These are phyloP conservation scores for Antheraea pernyi DNA, from an alignment of 1,140 invertebrate species.

Conservation along the genomic window DNA sequence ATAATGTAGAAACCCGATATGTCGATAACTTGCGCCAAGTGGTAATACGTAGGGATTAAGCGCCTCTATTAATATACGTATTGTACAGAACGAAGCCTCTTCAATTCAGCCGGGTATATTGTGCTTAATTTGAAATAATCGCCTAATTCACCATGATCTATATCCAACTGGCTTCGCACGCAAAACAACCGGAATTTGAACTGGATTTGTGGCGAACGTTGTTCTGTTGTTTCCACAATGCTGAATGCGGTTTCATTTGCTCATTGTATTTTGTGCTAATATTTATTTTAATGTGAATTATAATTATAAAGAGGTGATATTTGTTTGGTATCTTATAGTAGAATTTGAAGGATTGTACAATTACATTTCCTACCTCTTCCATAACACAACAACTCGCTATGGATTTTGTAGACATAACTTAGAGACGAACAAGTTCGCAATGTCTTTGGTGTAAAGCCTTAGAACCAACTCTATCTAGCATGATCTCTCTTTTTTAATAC, in stretches of 20 bases:
- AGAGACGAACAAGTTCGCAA: no score
- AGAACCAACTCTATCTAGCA: no score
- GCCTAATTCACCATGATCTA: slow-evolving; percentile 27
- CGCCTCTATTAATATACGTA: slow-evolving; percentile 42
- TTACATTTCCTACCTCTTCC: no score
- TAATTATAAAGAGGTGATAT: no score
- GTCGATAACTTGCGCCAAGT: slow-evolving; percentile 8
- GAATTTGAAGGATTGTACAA: no score
- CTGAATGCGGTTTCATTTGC: background rate
- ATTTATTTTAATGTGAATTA: no score
- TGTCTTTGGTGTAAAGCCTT: no score
- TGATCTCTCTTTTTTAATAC: no score
- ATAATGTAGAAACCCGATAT: background rate
- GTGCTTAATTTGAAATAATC: slow-evolving; percentile 37
- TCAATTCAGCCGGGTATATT: slow-evolving; percentile 34
- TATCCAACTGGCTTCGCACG: background rate
- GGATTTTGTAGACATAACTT: no score
- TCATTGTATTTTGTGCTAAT: background rate
- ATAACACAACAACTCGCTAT: no score
- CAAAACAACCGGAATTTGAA: background rate
- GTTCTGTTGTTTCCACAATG: background rate
- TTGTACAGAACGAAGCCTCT: slow-evolving; percentile 34
- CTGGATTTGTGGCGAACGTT: background rate
- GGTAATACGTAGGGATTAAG: slow-evolving; percentile 30
- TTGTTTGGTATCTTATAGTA: no score